Conservation (phyloP, 2,797 vertebrate genomes). For the Calcarius lapponicus region DNA sequence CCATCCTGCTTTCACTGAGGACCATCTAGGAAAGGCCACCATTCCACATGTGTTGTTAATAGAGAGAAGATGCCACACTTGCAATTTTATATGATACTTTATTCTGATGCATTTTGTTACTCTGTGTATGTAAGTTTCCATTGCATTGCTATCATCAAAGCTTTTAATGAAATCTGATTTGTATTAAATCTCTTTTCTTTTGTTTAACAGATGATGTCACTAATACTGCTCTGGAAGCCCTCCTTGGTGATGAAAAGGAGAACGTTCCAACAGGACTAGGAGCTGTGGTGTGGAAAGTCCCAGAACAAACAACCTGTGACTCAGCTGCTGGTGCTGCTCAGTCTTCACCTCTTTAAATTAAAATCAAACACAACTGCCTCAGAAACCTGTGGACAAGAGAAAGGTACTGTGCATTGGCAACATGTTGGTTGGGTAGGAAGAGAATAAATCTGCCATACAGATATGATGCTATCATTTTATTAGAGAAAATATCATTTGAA, state of each 20-base stretch:
- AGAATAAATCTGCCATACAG: neutral
- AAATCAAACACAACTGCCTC: neutral
- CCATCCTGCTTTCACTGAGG: neutral
- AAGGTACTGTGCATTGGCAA: neutral
- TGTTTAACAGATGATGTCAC: slow-evolving; percentile 47
- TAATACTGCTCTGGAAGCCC: neutral
- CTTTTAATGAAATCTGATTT: neutral
- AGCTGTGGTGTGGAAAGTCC: neutral
- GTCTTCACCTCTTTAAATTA: neutral
- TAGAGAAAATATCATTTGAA: neutral
- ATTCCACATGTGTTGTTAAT: neutral
- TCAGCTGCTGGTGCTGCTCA: neutral
- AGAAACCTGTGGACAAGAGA: neutral
- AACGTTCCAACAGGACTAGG: neutral
- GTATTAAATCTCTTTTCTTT: neutral
- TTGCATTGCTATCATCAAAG: neutral
- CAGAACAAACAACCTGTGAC: neutral
- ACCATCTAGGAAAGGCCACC: neutral
- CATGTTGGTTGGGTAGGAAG: neutral
- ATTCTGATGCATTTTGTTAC: neutral
- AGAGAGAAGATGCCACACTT: neutral
- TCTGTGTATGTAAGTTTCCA: neutral
- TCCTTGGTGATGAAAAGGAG: slow-evolving; percentile 6
- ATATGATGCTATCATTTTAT: neutral
- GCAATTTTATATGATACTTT: neutral